phyloP scores from a whole-genome alignment of 2,888 invertebrate genomes.

The Desoria tigrina region DNA sequence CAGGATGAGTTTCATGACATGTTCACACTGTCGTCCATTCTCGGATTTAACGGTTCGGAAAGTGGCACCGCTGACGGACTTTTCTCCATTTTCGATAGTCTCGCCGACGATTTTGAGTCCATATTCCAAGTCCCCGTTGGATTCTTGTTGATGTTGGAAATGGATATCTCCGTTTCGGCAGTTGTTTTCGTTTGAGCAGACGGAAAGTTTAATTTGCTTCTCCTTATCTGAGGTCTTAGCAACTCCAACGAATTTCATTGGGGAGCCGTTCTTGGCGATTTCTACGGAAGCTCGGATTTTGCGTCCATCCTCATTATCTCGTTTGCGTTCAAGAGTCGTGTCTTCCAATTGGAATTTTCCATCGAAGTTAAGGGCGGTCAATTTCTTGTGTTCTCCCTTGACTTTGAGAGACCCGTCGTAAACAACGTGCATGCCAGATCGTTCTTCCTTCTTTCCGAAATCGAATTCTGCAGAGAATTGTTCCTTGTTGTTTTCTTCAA shows the following conservation, averaged over 20 bases:
- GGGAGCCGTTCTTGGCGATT: constrained; percentile 22
- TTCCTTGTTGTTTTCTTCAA: constrained; percentile 43
- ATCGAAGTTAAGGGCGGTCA: constrained; percentile 27
- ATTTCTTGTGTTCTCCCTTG: constrained; percentile 25
- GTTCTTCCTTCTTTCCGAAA: constrained; percentile 42
- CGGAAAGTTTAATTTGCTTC: constrained; percentile 35
- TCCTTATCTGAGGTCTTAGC: constrained; percentile 49
- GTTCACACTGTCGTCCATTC: constrained; percentile 33
- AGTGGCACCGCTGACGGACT: constrained; percentile 12
- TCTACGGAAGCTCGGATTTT: constrained; percentile 36
- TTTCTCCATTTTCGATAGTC: constrained; percentile 11
- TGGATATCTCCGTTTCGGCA: constrained; percentile 41
- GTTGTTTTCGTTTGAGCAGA: constrained; percentile 38
- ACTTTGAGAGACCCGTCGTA: constrained; percentile 39
- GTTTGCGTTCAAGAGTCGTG: constrained; percentile 31
- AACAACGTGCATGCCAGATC: constrained; percentile 25
- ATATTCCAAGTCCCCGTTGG: constrained; percentile 40
- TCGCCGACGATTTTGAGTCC: constrained; percentile 28
- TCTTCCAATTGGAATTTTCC: constrained; percentile 50
- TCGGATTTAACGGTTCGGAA: constrained; percentile 24
- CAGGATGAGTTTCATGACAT: constrained; percentile 43
- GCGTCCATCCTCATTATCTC: constrained; percentile 50
- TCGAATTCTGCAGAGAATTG: constrained; percentile 32
- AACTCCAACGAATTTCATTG: constrained; percentile 41
- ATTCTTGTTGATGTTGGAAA: constrained; percentile 29